A percentile compares a stretch with the other conserved stretches of the same genome.
Conservation (phyloP, 2,888 invertebrate genomes). For the Scelioninae gen. 2 region DNA sequence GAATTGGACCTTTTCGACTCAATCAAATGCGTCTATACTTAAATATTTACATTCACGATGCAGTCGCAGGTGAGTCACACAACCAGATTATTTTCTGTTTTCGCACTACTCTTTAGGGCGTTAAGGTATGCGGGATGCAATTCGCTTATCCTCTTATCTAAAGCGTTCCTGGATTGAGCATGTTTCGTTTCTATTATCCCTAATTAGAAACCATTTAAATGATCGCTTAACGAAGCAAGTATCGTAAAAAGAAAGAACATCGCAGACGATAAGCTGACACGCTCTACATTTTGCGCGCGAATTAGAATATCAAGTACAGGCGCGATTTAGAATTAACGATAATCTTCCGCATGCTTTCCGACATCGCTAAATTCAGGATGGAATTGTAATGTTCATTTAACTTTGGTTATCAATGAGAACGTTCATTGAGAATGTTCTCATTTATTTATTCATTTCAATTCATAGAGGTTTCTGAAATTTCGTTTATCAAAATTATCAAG, state of each 20-base stretch:
- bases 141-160: constrained; percentile 67
- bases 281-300: constrained; percentile 39
- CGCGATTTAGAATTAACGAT: constrained; percentile 3
- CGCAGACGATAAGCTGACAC: constrained; percentile 44
- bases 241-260: constrained; percentile 54
- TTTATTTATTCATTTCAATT: too few relatives aligned
- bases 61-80: constrained; percentile 42
- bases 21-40: constrained; percentile 24
- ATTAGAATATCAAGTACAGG: constrained; percentile 44
- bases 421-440: too few relatives aligned
- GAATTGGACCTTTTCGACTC: constrained; percentile 20
- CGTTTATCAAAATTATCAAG: too few relatives aligned
- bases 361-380: constrained; percentile 10
- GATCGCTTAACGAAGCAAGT: constrained; percentile 68
- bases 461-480: too few relatives aligned
- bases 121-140: constrained; percentile 62
- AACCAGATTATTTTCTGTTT: constrained; percentile 51
- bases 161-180: constrained; percentile 71
- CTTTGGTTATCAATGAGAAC: too few relatives aligned
- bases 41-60: constrained; percentile 32
- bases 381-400: constrained; percentile 17
- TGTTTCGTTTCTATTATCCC: constrained; percentile 73
- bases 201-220: constrained; percentile 73
- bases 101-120: constrained; percentile 37
- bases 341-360: constrained; percentile 19